Evolutionary conservation across 2,113 vertebrate genomes (phyloP), one percentile per base, ranked within the genome.

Genomic region (Hucho hucho): DNA sequence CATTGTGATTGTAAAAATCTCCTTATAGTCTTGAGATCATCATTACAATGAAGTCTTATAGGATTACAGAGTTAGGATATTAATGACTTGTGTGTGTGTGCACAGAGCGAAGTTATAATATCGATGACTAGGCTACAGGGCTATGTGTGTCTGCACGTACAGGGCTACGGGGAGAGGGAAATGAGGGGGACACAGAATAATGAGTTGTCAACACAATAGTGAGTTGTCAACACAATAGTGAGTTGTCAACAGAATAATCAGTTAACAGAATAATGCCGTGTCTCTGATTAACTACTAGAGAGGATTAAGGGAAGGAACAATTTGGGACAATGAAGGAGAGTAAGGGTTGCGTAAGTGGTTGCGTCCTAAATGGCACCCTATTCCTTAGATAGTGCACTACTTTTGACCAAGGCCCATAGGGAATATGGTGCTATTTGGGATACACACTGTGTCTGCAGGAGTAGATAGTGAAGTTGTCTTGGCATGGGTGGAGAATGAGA

Each of bases 41-140:
- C 92, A 94, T 93, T 93, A 89, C 86, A 89, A 87, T 82, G 82
- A 75, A 77, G 85, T 79, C 81, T 89, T 87, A 43, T 43, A 43
- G 37, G 91, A 92, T 91, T 91, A 87, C 86, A 83, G 83, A 90
- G 86, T 91, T 89, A 86, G 90, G 90, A 88, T 91, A 87, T 90
- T 76, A 75, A 83, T 88, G 90, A 91, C 89, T 79, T 87, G 4
- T 37, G 1, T 7, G 32, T 32, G 32, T 37, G 32, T 32, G 32
- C 32, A 32, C 32, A 43, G 37, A 43, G 37, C 37, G 2, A 43
- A 43, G 37, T 43, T 43, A 43, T 3, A 43, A 43, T 43, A 43
- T 43, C 0, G 9, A 43, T 43, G 37, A 43, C 37, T 43, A 43
- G 37, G 37, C 37, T 43, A 43, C 37, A 13, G 58, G 87, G 89